Conservation (phyloP, 2,888 invertebrate genomes). For the Tineola bisselliella region DNA sequence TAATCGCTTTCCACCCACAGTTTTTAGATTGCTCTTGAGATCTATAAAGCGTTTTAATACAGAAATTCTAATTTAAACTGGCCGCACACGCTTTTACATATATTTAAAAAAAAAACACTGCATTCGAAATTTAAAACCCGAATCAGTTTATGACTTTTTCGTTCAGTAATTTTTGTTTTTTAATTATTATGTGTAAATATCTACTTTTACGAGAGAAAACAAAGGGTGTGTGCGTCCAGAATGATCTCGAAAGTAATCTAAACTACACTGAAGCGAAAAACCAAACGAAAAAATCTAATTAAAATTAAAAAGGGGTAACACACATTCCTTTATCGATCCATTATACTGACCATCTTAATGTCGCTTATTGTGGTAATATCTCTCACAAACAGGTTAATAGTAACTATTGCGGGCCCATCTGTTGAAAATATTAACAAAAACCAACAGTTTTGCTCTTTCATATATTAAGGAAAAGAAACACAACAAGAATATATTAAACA, state of each 20-base stretch:
- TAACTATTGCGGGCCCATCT: slow-evolving; percentile 97
- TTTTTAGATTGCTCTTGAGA: background rate
- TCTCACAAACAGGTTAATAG: slow-evolving; percentile 97
- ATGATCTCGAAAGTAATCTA: background rate
- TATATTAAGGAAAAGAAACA: too few species aligned
- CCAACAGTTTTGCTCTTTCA: background rate
- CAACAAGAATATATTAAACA: too few species aligned
- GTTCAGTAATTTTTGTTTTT: too few species aligned
- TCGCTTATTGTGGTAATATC: slow-evolving; percentile 98
- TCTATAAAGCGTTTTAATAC: too few species aligned
- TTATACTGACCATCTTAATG: slow-evolving; percentile 96
- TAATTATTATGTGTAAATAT: too few species aligned
- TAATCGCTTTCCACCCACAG: slow-evolving; percentile 1
- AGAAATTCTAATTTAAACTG: too few species aligned
- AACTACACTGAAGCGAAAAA: slow-evolving; percentile 8
- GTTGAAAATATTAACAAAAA: slow-evolving; percentile 35
- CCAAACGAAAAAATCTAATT: background rate
- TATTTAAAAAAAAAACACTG: too few species aligned
- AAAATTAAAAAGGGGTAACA: background rate
- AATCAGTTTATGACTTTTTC: too few species aligned
- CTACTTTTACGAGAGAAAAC: too few species aligned
- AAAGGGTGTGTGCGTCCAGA: too few species aligned
- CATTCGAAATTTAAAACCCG: too few species aligned
- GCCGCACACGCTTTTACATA: too few species aligned
- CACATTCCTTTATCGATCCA: background rate